Base-by-base conservation (phyloP, 2,797 vertebrate species). In the Peromyscus nudipes region DNA sequence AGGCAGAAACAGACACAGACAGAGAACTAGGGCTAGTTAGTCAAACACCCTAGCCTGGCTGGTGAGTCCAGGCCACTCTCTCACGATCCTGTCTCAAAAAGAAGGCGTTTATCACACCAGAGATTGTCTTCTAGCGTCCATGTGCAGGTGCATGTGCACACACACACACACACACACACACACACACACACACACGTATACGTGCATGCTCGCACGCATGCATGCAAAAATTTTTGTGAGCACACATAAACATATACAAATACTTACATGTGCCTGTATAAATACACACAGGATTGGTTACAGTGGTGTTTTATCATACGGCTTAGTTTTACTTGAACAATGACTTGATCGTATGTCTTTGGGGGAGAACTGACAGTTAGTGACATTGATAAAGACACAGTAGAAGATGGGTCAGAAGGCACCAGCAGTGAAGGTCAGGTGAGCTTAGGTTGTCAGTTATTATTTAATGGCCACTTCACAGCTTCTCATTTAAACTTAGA, bases 241-340 rank as follows among this genome's bases (percentile, higher is more conserved):
- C 27, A 77, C 7, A 17, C 13, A 62, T 12, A 62, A 6, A 34
- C 10, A 67, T 11, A 8, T 23, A 34, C 4, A 46, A 40, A 65
- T 8, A 65, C 4, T 13, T 17, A 34, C 4, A 46, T 7, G 1
- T 4, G 21, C 9, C 29, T 10, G 23, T 40, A 11, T 4, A 27
- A 37, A 43, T 11, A 27, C 2, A 11, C 37, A 64, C 34, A 81
- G 6, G 1, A 4, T 23, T 62, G 25, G 0, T 62, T 76, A 25
- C n/a, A 46, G 4, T 55, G 9, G 4, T 92, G 4, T 43, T 88
- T 25, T 84, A 4, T 27, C 12, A 55, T 85, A 46, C 0, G 46
- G 77, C 17, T 92, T 65, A 80, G 29, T 25, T 89, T 95, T 77
- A 16, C 19, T 92, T 64, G 9, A 94, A 85, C 9, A 94, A 62